These are phyloP conservation scores for Gryon sp. DNA, from an alignment of 1,140 invertebrate species.

Conservation along the genomic window DNA sequence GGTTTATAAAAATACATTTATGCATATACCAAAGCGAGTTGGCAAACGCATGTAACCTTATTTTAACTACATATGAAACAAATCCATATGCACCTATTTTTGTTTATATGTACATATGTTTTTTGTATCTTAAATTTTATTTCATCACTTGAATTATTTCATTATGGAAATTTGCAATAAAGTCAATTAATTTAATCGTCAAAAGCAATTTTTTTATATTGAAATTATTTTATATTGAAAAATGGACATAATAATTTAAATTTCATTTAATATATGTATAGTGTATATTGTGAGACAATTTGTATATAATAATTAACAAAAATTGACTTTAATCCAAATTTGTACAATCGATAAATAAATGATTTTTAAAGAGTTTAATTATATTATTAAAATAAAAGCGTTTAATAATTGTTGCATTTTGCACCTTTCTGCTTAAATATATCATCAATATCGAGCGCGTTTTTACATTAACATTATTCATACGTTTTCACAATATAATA, in stretches of 20 bases:
- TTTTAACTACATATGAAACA: conserved; percentile 49
- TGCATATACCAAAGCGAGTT: conserved; percentile 43
- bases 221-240: no score
- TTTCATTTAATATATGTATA: no score
- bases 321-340: conserved; percentile 31
- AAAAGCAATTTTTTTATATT: no score
- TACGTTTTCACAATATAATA: conserved; percentile 14
- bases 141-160: no score
- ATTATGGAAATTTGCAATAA: conserved; percentile 32
- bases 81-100: conserved; percentile 31
- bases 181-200: no score
- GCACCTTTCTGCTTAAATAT: no score
- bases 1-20: conserved; percentile 72
- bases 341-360: not conserved
- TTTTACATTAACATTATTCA: not conserved
- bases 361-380: no score
- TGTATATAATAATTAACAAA: not conserved
- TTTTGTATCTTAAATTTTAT: not conserved
- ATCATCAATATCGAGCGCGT: not conserved
- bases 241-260: no score
- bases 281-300: conserved; percentile 6
- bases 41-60: conserved; percentile 25
- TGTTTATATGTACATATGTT: conserved; percentile 28
- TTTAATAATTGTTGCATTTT: no score
- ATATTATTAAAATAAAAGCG: no score